Percentiles rank a stretch among this genome's conserved stretches.
These are phyloP conservation scores for Sphaerophoria taeniata DNA, from an alignment of 2,888 invertebrate genomes.

Conservation along the genomic window DNA sequence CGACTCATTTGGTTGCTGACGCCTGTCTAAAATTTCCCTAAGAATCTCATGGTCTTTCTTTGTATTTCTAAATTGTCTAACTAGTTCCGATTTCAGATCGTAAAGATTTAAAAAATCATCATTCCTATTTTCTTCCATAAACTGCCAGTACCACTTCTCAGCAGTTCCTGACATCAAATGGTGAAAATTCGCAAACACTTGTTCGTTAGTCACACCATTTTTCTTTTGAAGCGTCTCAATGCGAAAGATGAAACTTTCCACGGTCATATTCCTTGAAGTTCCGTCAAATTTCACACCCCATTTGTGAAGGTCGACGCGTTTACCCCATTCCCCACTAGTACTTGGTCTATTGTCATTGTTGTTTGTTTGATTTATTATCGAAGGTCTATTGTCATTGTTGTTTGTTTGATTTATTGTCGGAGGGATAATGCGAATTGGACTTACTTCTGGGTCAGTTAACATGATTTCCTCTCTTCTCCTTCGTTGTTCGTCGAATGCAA, in stretches of 20 bases:
- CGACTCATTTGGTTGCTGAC: background rate
- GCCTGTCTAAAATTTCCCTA: background rate
- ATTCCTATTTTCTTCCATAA: background rate
- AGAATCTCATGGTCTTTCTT: background rate
- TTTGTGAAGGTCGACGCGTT: background rate
- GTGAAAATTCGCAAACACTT: conserved; percentile 3
- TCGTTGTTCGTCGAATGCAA: background rate
- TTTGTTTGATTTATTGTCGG: too few species aligned
- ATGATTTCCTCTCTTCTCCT: background rate
- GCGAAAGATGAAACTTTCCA: conserved; percentile 20
- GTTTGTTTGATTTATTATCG: too few species aligned
- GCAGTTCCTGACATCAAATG: background rate
- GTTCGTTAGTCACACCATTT: background rate
- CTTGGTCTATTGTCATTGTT: too few species aligned
- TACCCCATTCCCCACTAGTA: too few species aligned
- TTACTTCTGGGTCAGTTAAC: background rate
- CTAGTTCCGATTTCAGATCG: background rate
- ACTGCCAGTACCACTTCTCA: conserved; percentile 28
- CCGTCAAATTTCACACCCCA: conserved; percentile 27
- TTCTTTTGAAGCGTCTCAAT: conserved; percentile 16
- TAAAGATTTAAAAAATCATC: background rate
- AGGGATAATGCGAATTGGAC: too few species aligned
- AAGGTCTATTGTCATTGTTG: too few species aligned
- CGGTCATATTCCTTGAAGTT: background rate
- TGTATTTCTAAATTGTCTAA: background rate